A percentile compares a stretch with the other conserved stretches of the same genome.
phyloP scores from a whole-genome alignment of 2,797 vertebrate species.

The Telmatherina bonti region DNA sequence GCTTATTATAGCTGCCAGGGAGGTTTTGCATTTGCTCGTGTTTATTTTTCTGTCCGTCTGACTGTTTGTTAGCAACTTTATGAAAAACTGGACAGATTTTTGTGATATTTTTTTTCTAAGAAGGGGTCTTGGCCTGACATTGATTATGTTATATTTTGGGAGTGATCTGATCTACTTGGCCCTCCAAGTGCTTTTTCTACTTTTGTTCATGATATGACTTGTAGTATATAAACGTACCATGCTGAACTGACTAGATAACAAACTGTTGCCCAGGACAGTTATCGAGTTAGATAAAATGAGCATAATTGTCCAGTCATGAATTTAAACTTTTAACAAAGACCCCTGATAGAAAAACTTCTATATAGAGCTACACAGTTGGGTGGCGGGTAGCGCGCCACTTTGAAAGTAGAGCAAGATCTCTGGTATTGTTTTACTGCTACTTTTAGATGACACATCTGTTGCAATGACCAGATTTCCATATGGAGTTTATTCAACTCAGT shows the following conservation, averaged over 20 bases:
- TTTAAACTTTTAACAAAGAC: neutral
- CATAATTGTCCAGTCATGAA: neutral
- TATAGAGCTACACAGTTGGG: slow-evolving; percentile 10
- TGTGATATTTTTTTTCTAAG: too few species aligned
- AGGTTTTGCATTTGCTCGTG: too few species aligned
- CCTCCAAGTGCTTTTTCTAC: too few species aligned
- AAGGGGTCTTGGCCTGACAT: too few species aligned
- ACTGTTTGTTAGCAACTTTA: too few species aligned
- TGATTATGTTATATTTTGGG: too few species aligned
- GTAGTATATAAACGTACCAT: neutral
- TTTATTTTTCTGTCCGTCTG: too few species aligned
- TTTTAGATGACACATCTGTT: slow-evolving; percentile 34
- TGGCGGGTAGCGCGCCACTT: slow-evolving; percentile 24
- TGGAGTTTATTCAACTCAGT: slow-evolving; percentile 25
- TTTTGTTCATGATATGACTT: neutral
- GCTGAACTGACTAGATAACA: neutral
- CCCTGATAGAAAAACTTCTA: slow-evolving; percentile 10
- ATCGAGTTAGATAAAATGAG: neutral
- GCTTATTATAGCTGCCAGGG: too few species aligned
- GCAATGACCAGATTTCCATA: slow-evolving; percentile 47
- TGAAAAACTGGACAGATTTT: too few species aligned
- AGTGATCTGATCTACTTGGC: too few species aligned
- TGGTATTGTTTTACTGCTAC: slow-evolving; percentile 40
- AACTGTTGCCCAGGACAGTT: neutral
- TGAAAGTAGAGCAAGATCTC: slow-evolving; percentile 51